phyloP scores from a whole-genome alignment of 2,888 invertebrate genomes.

The Herminia tarsipennalis region DNA sequence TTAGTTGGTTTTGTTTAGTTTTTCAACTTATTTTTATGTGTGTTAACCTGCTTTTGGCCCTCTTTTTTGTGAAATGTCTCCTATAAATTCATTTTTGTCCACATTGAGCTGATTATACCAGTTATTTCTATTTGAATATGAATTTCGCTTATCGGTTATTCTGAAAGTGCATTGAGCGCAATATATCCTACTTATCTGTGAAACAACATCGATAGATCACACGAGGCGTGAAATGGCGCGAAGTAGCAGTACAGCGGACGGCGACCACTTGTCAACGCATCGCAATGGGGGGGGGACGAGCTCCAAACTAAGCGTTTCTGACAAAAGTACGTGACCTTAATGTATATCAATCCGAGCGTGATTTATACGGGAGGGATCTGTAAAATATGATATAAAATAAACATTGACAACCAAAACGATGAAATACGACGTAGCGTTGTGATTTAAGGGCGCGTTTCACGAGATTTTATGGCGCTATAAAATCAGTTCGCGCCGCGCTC shows the following conservation, averaged over 20 bases:
- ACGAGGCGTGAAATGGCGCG: constrained; percentile 25
- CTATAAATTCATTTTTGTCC: no score
- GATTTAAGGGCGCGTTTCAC: constrained; percentile 84
- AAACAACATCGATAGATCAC: constrained; percentile 32
- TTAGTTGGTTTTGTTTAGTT: no score
- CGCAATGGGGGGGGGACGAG: constrained; percentile 43
- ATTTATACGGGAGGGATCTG: constrained; percentile 82
- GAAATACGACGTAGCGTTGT: constrained; percentile 82
- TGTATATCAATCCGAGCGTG: constrained; percentile 82
- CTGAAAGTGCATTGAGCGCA: constrained; percentile 32
- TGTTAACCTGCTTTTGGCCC: no score
- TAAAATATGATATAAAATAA: constrained; percentile 86
- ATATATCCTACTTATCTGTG: constrained; percentile 38
- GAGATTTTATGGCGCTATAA: constrained; percentile 84
- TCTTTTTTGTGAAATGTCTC: no score
- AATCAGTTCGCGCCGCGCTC: constrained; percentile 74
- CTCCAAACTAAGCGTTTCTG: constrained; percentile 76
- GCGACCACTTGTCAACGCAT: constrained; percentile 67
- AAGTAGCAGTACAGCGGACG: constrained; percentile 31
- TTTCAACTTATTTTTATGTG: no score
- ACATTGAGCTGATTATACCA: no score
- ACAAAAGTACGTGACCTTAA: constrained; percentile 84
- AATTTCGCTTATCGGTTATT: constrained; percentile 26
- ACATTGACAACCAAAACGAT: constrained; percentile 85
- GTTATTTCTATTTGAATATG: background rate